phyloP scores from a whole-genome alignment of 23 tunicate genomes.

The Botrylloides violaceus region DNA sequence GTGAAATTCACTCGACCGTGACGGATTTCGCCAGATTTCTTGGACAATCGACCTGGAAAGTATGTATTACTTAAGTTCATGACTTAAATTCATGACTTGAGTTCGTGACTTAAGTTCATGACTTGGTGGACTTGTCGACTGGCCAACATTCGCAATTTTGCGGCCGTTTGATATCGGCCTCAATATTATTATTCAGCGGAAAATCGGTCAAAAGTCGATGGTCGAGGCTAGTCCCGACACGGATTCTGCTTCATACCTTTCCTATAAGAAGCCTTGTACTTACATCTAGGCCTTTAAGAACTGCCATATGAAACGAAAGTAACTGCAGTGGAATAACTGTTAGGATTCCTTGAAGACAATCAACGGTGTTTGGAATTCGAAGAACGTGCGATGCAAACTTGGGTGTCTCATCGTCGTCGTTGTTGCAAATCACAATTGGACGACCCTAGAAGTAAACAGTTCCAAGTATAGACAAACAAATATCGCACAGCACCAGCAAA shows the following conservation, averaged over 20 bases:
- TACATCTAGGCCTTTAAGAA: conserved; percentile 93
- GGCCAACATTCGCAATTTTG: no score
- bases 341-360: conserved; percentile 91
- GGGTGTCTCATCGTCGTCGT: conserved; percentile 57
- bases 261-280: not conserved
- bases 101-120: no score
- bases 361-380: conserved; percentile 83
- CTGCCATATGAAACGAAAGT: conserved; percentile 88
- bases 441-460: conserved; percentile 95
- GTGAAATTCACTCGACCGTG: conserved; percentile 95
- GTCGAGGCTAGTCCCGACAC: not conserved
- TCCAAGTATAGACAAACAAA: no score
- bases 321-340: conserved; percentile 97
- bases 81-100: not conserved
- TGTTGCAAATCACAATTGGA: conserved; percentile 82
- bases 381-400: conserved; percentile 85
- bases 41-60: conserved; percentile 91
- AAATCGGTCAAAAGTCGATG: no score
- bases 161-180: not conserved
- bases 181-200: no score
- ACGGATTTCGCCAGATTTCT: conserved; percentile 96
- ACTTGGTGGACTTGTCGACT: no score
- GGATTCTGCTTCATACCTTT: not conserved
- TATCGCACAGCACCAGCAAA: no score
- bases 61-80: not conserved